These are phyloP conservation scores for Phalacrocorax pelagicus DNA, from an alignment of 2,113 vertebrate genomes.

Conservation along the genomic window DNA sequence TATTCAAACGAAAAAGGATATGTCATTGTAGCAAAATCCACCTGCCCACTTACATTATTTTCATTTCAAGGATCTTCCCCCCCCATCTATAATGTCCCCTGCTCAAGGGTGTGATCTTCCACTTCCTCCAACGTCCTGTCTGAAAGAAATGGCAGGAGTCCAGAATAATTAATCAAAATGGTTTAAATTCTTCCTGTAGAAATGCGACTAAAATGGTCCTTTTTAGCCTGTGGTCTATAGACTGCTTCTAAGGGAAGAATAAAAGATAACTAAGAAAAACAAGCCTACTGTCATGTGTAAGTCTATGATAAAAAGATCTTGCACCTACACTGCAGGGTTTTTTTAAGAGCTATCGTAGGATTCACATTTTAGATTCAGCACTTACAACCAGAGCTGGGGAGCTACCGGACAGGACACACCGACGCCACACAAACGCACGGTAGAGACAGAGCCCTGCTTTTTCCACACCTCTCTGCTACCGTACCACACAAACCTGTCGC, in stretches of 20 bases:
- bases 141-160: not conserved
- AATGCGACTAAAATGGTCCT: not conserved
- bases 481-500: not conserved
- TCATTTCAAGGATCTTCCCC: not conserved
- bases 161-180: not conserved
- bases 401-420: fast-evolving
- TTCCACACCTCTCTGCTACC: not conserved
- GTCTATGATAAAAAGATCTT: not conserved
- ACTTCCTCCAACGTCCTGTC: not conserved
- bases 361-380: not conserved
- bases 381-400: not conserved
- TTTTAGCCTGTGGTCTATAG: not conserved
- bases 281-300: not conserved
- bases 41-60: not conserved
- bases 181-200: not conserved
- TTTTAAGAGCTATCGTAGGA: not conserved
- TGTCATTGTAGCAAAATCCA: not conserved
- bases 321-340: not conserved
- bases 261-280: not conserved
- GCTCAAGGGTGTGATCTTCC: not conserved
- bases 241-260: not conserved
- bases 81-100: not conserved
- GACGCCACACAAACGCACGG: fast-evolving
- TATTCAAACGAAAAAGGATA: not conserved
- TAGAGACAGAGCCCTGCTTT: not conserved